Base-by-base conservation (phyloP, 2,888 invertebrate species). In the Netelia virgata region DNA sequence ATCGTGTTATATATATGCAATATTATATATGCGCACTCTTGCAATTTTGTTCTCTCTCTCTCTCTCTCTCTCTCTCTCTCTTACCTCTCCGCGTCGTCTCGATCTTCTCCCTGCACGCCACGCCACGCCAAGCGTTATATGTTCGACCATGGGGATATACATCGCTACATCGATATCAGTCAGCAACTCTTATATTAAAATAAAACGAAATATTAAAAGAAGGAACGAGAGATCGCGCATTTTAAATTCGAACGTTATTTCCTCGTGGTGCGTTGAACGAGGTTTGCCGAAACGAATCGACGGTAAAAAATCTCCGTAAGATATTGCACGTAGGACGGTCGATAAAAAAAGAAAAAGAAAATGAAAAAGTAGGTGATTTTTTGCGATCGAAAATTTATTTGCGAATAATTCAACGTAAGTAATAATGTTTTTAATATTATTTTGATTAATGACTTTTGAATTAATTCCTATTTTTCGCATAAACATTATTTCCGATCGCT, bases 151-250 rank as follows among this genome's bases (percentile, higher is more conserved):
- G 80, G 82, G 88, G 86, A 79, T 85, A 83, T 87, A 89, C 88
- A 83, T 81, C 86, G 81, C 84, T 86, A 87, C 86, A 88, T 89
- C 87, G 88, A 88, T 89, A 88, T 88, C 86, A 87, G 86, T 85
- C 86, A 83, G 83, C 87, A 82, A 86, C 89, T 87, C 85, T 86
- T 57, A 59, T 59, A 87, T 79, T 50, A 72, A 80, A 78, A 70
- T 63, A 43, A 66, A 47, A 50, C 41, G 11, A 20, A 61, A 61
- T n/a, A 23, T 50, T 47, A 73, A 76, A 76, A 55, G n/a, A 63
- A 75, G 16, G 20, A 28, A 53, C 55, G 73, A 73, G 36, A 47
- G 23, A 72, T 72, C 47, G 61, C 47, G 43, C 23, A 61, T 57
- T 41, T 59, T 1, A 61, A 68, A 57, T 55, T 47, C 28, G 63